Conservation (phyloP, 2,797 vertebrate genomes). For the Ctenopoma multispine region DNA sequence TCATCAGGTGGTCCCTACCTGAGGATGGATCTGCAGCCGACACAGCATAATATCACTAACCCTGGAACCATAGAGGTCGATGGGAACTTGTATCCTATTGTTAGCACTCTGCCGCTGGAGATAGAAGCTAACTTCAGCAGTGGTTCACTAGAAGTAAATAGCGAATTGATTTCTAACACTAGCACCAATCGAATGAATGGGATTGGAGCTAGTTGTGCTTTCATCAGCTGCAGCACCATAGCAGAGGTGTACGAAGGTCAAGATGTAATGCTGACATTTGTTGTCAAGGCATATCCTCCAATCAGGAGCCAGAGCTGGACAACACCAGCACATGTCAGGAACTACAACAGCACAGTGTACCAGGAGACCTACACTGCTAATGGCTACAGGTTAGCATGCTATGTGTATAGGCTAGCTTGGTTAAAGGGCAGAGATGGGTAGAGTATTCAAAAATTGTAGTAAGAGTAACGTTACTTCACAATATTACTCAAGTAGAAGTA, state of each 20-base stretch:
- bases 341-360: constrained; percentile 18
- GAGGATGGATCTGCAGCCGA: constrained; percentile 63
- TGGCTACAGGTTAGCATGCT: constrained; percentile 65
- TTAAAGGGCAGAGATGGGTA: too few relatives aligned
- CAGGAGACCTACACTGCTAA: constrained; percentile 34
- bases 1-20: constrained; percentile 86
- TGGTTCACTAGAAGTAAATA: background rate
- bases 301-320: constrained; percentile 70
- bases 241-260: constrained; percentile 76
- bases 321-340: constrained; percentile 40
- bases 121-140: constrained; percentile 12
- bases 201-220: background rate
- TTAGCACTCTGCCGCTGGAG: background rate
- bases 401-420: constrained; percentile 25
- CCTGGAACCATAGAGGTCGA: background rate
- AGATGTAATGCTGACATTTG: constrained; percentile 79
- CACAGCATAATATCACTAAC: constrained; percentile 8
- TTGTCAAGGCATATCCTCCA: constrained; percentile 88
- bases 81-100: constrained; percentile 8
- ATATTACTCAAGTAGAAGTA: too few relatives aligned
- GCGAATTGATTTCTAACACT: constrained; percentile 17
- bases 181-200: background rate
- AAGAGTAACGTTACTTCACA: too few relatives aligned
- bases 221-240: constrained; percentile 22
- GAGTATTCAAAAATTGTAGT: too few relatives aligned